Evolutionary conservation across 64 coral and sea anemone species (phyloP).

Genomic region (Cladopsammia gracilis): DNA sequence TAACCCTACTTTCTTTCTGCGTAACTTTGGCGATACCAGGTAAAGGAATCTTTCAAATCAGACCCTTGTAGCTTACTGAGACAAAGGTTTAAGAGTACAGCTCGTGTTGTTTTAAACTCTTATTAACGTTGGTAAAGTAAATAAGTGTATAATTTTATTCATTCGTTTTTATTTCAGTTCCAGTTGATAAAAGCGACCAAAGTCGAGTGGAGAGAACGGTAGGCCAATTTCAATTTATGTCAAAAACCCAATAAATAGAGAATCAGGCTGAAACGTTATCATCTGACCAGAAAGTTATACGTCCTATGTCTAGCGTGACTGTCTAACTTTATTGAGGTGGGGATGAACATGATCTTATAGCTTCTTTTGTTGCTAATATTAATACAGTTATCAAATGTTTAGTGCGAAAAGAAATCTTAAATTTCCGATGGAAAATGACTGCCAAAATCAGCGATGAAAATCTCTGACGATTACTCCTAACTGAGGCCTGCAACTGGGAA

Average conservation of each 20-base stretch:
- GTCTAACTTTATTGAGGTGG: background rate
- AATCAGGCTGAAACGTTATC: background rate
- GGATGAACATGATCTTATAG: background rate
- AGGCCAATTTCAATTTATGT: background rate
- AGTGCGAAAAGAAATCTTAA: too few species aligned
- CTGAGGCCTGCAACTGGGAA: too few species aligned
- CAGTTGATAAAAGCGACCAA: constrained; percentile 12
- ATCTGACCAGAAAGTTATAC: background rate
- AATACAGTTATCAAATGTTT: too few species aligned
- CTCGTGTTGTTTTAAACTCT: too few species aligned
- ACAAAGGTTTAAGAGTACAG: too few species aligned
- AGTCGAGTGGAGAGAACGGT: constrained; percentile 1
- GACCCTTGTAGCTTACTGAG: background rate
- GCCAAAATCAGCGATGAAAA: too few species aligned
- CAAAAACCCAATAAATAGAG: background rate
- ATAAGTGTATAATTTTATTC: too few species aligned
- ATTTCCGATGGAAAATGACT: too few species aligned
- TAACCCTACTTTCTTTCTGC: constrained; percentile 10
- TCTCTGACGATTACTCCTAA: too few species aligned
- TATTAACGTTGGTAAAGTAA: too few species aligned
- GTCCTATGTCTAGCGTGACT: background rate
- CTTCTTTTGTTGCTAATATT: too few species aligned
- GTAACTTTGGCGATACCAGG: constrained; percentile 26
- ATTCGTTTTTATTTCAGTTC: constrained; percentile 9
- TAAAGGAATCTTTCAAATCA: background rate